Base-by-base conservation (phyloP, 2,113 vertebrate genomes). In the Cepphus grylle region DNA sequence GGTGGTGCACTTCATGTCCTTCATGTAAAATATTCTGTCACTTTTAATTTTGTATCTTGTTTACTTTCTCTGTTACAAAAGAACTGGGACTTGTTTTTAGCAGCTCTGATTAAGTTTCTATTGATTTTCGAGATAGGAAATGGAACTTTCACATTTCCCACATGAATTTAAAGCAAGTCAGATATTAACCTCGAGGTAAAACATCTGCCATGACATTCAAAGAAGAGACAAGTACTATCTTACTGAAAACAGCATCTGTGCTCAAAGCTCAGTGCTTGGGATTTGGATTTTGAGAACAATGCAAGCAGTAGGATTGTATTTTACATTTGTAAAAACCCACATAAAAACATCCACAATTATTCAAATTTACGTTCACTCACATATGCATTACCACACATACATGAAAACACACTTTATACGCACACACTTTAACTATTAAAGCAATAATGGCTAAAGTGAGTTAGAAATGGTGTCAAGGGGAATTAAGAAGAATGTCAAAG, bases 41-140 rank as follows among this genome's bases (percentile, higher is more conserved):
- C 94, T 97, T 98, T 97, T 97, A 98, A 98, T 98, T 98, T 97
- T 95, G 96, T 81, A 92, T 89, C 97, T 98, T 98, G 95, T 98
- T 98, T 98, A 96, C 96, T 97, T 97, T 98, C 95, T 95, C 89
- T 92, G 85, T 97, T 97, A 96, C 86, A 96, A 82, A 98, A 98
- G 97, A 97, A 96, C 86, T 93, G 92, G 94, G 93, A 97, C 96
- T 98, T 98, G 97, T 97, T 98, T 98, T 97, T 97, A 97, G 96
- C 97, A 97, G 97, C 96, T 97, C 94, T 97, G 97, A 98, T 98
- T 98, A 98, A 97, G 97, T 96, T 98, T 98, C 97, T 97, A 98
- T 97, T 98, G 98, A 98, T 98, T 98, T 98, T 98, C 2, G 82
- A 98, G 97, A 98, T 93, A 97, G 94, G 95, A 98, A 98, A 98